These are phyloP conservation scores for Fulmarus glacialis DNA, from an alignment of 2,113 vertebrate genomes.

Conservation along the genomic window DNA sequence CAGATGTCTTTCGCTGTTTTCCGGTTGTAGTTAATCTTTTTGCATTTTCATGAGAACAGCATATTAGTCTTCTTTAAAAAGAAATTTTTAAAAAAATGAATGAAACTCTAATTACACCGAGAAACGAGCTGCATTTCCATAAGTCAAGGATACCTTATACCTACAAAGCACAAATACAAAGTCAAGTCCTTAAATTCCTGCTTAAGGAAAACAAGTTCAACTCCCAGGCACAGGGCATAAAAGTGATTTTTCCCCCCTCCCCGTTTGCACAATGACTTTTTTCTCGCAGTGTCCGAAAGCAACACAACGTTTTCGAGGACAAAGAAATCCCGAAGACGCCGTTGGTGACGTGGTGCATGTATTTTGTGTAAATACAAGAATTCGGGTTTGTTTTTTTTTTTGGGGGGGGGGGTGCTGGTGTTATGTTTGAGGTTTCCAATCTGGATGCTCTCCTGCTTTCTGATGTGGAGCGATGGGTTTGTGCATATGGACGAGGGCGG, in stretches of 20 bases:
- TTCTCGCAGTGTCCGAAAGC: not conserved
- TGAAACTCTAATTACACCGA: not conserved
- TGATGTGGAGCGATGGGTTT: not conserved
- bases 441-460: not conserved
- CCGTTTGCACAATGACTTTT: not conserved
- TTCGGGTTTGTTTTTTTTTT: not conserved
- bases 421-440: not conserved
- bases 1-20: slow-evolving; percentile 36
- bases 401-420: no score
- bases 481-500: not conserved
- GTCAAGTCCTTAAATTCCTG: slow-evolving; percentile 60
- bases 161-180: slow-evolving; percentile 58
- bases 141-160: slow-evolving; percentile 23
- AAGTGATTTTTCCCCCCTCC: not conserved
- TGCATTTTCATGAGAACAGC: not conserved
- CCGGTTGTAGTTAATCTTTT: slow-evolving; percentile 48
- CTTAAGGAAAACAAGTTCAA: slow-evolving; percentile 66
- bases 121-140: not conserved
- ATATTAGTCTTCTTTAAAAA: not conserved
- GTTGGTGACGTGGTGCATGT: not conserved
- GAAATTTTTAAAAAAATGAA: not conserved
- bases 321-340: not conserved
- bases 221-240: not conserved
- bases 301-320: not conserved
- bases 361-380: not conserved